Evolutionary conservation across 2,797 vertebrate species (phyloP).

Genomic region (Phrynocephalus forsythii): DNA sequence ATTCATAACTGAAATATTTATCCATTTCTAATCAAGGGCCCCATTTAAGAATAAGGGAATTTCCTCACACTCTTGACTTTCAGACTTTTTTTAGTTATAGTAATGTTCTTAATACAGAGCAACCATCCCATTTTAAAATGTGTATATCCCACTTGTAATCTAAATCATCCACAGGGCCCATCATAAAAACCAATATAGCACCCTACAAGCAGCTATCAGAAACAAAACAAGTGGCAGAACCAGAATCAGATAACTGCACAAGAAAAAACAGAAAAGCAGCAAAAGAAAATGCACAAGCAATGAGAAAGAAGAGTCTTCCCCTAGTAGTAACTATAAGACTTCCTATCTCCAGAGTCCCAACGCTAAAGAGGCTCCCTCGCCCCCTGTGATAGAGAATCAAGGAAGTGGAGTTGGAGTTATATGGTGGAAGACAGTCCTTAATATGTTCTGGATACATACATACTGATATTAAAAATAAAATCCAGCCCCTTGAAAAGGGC

Average conservation of each 20-base stretch:
- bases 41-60: not conserved
- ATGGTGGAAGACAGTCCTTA: not conserved
- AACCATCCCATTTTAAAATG: not conserved
- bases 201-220: not conserved
- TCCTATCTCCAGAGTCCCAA: not conserved
- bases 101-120: not conserved
- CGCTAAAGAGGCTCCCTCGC: not conserved
- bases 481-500: not conserved
- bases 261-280: not conserved
- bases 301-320: not conserved
- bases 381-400: not conserved
- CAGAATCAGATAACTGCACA: not conserved
- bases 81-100: not conserved
- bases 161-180: not conserved
- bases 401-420: not conserved
- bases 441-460: not conserved
- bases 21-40: not conserved
- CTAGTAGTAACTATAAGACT: not conserved
- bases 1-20: not conserved
- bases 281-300: not conserved
- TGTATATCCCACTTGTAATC: not conserved
- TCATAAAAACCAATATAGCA: not conserved
- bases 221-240: not conserved
- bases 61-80: not conserved
- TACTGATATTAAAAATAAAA: not conserved